phyloP scores from a whole-genome alignment of 2,888 invertebrate species.

The Polylopha cassiicola region DNA sequence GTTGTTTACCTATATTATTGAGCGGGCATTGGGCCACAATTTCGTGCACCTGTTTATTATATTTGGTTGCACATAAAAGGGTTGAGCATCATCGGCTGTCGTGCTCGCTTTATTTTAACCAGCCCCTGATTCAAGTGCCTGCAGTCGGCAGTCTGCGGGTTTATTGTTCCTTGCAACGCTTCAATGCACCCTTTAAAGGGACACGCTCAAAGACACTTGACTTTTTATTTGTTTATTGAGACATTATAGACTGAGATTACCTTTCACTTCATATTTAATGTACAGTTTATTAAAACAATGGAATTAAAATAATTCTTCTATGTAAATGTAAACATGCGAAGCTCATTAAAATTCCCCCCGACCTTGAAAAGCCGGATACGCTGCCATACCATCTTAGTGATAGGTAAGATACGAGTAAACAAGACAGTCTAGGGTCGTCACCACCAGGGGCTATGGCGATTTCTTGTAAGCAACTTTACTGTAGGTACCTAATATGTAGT shows the following conservation, averaged over 20 bases:
- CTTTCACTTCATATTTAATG: slow-evolving; percentile 20
- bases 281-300: slow-evolving; percentile 1
- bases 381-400: slow-evolving; percentile 29
- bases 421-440: slow-evolving; percentile 35
- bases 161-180: slow-evolving; percentile 49
- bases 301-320: no score
- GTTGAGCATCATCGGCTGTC: slow-evolving; percentile 28
- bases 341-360: slow-evolving; percentile 25
- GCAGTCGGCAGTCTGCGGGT: slow-evolving; percentile 55
- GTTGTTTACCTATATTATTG: no score
- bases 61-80: slow-evolving; percentile 32
- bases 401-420: slow-evolving; percentile 9
- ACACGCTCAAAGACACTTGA: slow-evolving; percentile 32
- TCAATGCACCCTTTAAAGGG: slow-evolving; percentile 43
- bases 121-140: slow-evolving; percentile 40
- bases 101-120: slow-evolving; percentile 26
- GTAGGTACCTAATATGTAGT: no score
- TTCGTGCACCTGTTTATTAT: slow-evolving; percentile 19
- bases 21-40: slow-evolving; percentile 3
- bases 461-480: no score
- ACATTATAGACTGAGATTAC: slow-evolving; percentile 26
- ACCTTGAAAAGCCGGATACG: slow-evolving; percentile 36
- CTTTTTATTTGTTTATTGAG: slow-evolving; percentile 52
- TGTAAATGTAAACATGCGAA: slow-evolving; percentile 4
- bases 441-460: no score